phyloP scores from a whole-genome alignment of 2,888 invertebrate species.

The Sclerodermus sp. region DNA sequence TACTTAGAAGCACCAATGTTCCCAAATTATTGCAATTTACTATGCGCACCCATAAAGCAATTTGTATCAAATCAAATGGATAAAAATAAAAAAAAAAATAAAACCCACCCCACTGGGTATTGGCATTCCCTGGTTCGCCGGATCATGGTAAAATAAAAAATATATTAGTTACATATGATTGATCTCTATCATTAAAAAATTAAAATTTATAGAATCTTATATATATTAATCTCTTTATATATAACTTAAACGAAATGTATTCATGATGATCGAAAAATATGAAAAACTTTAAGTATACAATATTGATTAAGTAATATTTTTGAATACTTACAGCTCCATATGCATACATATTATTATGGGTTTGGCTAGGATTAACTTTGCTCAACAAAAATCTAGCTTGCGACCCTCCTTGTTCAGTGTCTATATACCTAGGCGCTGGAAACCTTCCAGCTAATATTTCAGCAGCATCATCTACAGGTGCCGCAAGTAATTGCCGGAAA shows the following conservation, averaged over 20 bases:
- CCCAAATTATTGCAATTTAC: too few relatives aligned
- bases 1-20: too few relatives aligned
- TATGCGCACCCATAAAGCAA: too few relatives aligned
- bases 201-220: background rate
- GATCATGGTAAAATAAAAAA: slow-evolving; percentile 51
- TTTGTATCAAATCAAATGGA: too few relatives aligned
- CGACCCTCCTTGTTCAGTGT: slow-evolving; percentile 98
- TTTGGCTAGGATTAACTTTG: slow-evolving; percentile 99
- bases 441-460: slow-evolving; percentile 95
- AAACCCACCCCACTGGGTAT: slow-evolving; percentile 70
- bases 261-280: too few relatives aligned
- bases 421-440: slow-evolving; percentile 98
- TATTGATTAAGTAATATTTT: too few relatives aligned
- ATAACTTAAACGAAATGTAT: background rate
- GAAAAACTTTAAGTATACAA: too few relatives aligned
- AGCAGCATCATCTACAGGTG: slow-evolving; percentile 96
- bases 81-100: slow-evolving; percentile 36
- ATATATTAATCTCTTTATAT: background rate
- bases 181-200: slow-evolving; percentile 10
- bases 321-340: slow-evolving; percentile 85
- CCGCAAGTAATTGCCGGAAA: slow-evolving; percentile 92
- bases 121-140: slow-evolving; percentile 67
- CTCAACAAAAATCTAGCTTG: slow-evolving; percentile 98
- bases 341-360: slow-evolving; percentile 98
- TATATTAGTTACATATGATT: slow-evolving; percentile 45